Conservation (phyloP, 2,888 invertebrate genomes). For the Limnephilus marmoratus region DNA sequence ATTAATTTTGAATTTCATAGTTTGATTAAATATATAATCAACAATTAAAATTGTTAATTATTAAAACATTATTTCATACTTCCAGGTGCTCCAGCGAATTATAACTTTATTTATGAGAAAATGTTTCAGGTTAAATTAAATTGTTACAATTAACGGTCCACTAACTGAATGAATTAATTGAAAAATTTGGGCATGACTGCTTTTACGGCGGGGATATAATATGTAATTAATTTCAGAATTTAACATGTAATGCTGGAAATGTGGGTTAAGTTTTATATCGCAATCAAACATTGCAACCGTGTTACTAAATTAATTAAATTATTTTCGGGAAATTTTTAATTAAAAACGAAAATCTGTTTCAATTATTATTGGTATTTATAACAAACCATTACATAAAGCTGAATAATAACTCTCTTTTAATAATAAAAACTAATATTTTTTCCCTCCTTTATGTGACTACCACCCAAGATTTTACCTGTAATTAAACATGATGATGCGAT, state of each 20-base stretch:
- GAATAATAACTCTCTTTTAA: no score
- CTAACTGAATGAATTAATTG: neutral
- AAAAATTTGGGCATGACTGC: slow-evolving; percentile 24
- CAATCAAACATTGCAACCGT: neutral
- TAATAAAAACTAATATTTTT: no score
- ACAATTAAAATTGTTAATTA: no score
- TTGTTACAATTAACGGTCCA: neutral
- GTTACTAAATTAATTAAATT: neutral
- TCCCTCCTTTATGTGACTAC: no score
- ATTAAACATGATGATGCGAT: no score
- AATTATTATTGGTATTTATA: no score
- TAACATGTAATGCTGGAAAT: neutral
- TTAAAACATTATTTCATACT: no score
- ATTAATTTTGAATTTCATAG: no score
- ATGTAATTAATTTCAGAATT: neutral
- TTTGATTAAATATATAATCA: no score
- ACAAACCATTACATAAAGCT: no score
- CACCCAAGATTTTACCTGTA: no score
- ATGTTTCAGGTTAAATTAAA: neutral
- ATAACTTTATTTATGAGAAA: neutral
- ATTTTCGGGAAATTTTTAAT: neutral
- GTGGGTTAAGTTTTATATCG: neutral
- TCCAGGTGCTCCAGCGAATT: neutral
- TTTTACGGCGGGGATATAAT: neutral
- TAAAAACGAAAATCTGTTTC: neutral